Base-by-base conservation (phyloP, 2,888 invertebrate species). In the Eremobia ochroleuca region DNA sequence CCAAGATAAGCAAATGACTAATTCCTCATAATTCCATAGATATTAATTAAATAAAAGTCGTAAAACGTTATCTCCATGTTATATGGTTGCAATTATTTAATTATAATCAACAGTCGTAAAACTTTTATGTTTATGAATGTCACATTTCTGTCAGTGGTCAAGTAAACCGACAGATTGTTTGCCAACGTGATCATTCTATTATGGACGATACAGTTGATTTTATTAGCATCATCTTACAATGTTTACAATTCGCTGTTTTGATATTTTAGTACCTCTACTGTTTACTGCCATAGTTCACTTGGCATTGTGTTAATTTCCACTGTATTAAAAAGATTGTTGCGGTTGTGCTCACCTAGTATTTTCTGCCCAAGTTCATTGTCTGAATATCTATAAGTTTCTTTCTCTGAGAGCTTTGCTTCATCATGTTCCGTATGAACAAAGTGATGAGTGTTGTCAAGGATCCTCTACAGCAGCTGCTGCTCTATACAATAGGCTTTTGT, bases 171-270 rank as follows among this genome's bases (percentile, higher is more conserved):
- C 9, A 13, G 49, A 31, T 65, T 52, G 59, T 76, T 76, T 72
- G 59, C 59, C 64, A 79, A 81, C 69, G 77, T 84, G 81, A 81
- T 66, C n/a, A 46, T 55, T 62, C 66, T 75, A 55, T 84, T 62
- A 72, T 46, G 18, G 37, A 55, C 40, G 34, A 34, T 65, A 18
- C 40, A 71, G 71, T 76, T 62, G n/a, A 74, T 74, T 84, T 76
- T 66, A 74, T 67, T 74, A 77, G 62, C 73, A 73, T 49, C 55
- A 58, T 43, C 43, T 59, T 62, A 62, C n/a, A 75, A 73, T 83
- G 75, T 79, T 64, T 61, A 72, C 64, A 58, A 34, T 55, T 5
- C 25, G 6, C 18, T 74, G 59, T 71, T 64, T 40, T 69, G 11
- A 65, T 65, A 13, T 46, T 71, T 76, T 72, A 52, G 59, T 74